Conservation (phyloP, 2,113 vertebrate genomes). For the Fulica atra region DNA sequence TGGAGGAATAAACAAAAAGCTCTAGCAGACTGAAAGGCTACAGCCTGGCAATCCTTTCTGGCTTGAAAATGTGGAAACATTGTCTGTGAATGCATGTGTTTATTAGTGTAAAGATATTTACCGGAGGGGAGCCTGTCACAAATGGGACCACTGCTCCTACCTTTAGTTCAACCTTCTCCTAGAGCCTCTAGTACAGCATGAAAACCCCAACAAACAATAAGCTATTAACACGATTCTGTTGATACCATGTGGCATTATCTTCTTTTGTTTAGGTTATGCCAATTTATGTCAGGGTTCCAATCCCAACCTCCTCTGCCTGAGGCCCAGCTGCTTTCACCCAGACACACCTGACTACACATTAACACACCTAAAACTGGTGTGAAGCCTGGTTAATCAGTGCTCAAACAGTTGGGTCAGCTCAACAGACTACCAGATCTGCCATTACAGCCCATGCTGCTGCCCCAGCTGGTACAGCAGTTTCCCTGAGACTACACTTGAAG, state of each 20-base stretch:
- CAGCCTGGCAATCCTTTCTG: neutral
- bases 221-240: neutral
- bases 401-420: neutral
- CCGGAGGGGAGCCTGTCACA: neutral
- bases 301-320: neutral
- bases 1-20: neutral
- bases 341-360: neutral
- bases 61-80: neutral
- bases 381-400: neutral
- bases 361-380: neutral
- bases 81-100: neutral
- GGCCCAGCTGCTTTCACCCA: neutral
- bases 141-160: neutral
- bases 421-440: neutral
- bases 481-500: neutral
- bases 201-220: neutral
- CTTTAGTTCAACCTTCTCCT: neutral
- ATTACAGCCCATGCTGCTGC: neutral
- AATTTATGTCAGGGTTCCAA: neutral
- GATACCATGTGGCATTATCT: rapidly evolving
- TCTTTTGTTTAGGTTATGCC: neutral
- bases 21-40: neutral
- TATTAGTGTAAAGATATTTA: neutral
- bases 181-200: neutral
- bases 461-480: neutral